Base-by-base conservation (phyloP, 2,797 vertebrate genomes). In the Uromys caudimaculatus region DNA sequence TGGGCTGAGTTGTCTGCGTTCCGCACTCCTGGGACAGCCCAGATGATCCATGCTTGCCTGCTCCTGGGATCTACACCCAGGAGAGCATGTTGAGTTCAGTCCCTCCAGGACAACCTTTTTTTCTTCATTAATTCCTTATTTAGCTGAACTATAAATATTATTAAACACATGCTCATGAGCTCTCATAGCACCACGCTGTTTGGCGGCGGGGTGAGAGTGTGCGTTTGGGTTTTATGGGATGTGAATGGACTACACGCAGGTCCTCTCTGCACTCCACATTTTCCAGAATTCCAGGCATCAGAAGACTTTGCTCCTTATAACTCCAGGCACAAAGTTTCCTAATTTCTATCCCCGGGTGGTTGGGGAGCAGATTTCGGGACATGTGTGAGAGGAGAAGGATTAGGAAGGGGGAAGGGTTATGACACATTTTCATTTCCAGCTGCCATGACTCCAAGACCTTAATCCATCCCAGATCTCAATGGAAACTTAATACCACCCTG, bases 401-500 rank as follows among this genome's bases (percentile, higher is more conserved):
- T 79, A 91, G 16, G 77, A 38, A 75, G 86, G 90, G 50, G 56
- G 78, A 73, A 87, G 88, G 94, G 89, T 93, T 79, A 52, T 81
- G 94, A 90, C 89, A 77, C 67, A 93, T 77, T 97, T 98, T 96
- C 81, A 96, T 98, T 97, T 97, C 89, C 90, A 97, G 83, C 96
- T 94, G 97, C 91, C 98, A 62, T 38, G 0, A 52, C 89, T 85
- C 77, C 94, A 47, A 32, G 58, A 50, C 32, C 78, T 84, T 91
- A 95, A 94, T 97, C 93, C 6, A 41, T 38, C 82, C 97, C 97
- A 97, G 95, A 97, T 95, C 96, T 58, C 91, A 89, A 85, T 0
- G 27, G 95, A 98, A 98, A 96, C 44, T 16, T 86, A 97, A 96
- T 79, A 83, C 91, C 17, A 95, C 95, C 82, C 96, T 1, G 1